phyloP scores from a whole-genome alignment of 2,797 vertebrate genomes.

The Rallus crepitans region DNA sequence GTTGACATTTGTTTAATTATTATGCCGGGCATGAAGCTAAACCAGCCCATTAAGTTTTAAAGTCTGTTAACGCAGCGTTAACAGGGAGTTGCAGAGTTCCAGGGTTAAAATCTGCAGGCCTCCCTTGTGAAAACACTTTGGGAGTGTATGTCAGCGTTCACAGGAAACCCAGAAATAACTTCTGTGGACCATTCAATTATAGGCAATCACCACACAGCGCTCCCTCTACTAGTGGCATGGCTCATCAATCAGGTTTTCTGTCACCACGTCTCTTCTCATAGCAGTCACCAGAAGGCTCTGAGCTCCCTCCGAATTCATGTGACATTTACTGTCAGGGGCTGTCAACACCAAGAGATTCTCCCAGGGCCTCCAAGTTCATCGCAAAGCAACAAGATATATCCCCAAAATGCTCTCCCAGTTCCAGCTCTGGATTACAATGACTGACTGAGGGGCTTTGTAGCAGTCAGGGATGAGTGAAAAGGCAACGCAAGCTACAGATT shows the following conservation, averaged over 20 bases:
- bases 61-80: not conserved
- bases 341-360: constrained; percentile 71
- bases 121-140: not conserved
- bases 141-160: not conserved
- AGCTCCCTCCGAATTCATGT: constrained; percentile 51
- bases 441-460: constrained; percentile 24
- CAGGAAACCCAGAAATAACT: constrained; percentile 55
- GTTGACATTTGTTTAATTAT: not conserved
- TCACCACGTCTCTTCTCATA: constrained; percentile 68
- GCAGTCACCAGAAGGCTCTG: constrained; percentile 64
- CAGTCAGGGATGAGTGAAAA: not conserved
- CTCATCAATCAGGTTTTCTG: constrained; percentile 70
- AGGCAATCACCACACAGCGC: constrained; percentile 30
- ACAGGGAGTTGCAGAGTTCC: not conserved
- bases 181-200: constrained; percentile 15
- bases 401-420: not conserved
- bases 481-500: not conserved
- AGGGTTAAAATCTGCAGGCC: not conserved
- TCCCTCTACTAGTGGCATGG: constrained; percentile 43
- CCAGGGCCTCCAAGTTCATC: constrained; percentile 58
- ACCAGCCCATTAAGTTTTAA: not conserved
- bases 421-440: constrained; percentile 32
- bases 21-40: not conserved
- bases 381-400: constrained; percentile 35
- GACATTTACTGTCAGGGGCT: constrained; percentile 73